phyloP scores from a whole-genome alignment of 2,113 vertebrate species.

The Megaleporinus macrocephalus region DNA sequence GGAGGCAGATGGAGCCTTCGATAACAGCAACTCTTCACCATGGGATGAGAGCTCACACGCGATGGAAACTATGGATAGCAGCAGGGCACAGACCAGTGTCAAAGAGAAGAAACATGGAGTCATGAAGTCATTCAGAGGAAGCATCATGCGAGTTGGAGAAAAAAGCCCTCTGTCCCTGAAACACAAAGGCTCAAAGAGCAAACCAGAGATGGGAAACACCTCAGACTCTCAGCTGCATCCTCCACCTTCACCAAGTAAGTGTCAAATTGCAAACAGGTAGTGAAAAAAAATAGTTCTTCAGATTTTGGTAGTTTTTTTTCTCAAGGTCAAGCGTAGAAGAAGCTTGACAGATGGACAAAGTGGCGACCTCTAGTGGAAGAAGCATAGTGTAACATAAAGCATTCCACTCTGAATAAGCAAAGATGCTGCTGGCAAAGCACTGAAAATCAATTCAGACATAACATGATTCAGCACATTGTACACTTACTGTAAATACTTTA shows the following conservation, averaged over 20 bases:
- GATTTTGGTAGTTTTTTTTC: not conserved
- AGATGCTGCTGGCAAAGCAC: not conserved
- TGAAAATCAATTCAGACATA: not conserved
- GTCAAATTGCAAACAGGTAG: not conserved
- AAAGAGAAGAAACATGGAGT: constrained; percentile 24
- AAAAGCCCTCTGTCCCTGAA: constrained; percentile 44
- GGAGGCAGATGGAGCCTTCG: constrained; percentile 2
- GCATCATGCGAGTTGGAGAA: constrained; percentile 20
- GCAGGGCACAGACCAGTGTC: not conserved
- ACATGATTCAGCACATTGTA: not conserved
- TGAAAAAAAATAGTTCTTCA: not conserved
- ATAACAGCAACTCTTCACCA: constrained; percentile 12
- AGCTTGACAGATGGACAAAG: not conserved
- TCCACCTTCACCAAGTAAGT: constrained; percentile 69
- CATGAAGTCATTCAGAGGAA: constrained; percentile 44
- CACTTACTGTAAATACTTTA: too few species aligned
- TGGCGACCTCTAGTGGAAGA: not conserved
- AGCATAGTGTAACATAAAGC: too few species aligned
- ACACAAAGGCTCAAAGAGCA: constrained; percentile 51
- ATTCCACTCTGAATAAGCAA: not conserved
- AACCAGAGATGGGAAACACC: not conserved
- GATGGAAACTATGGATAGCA: constrained; percentile 30
- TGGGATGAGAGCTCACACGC: constrained; percentile 23
- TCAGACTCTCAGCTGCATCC: not conserved
- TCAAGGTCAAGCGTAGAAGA: constrained; percentile 46